Evolutionary conservation across 2,888 invertebrate species (phyloP), one percentile per base, ranked within the genome.

Genomic region (Apotomis turbidana): DNA sequence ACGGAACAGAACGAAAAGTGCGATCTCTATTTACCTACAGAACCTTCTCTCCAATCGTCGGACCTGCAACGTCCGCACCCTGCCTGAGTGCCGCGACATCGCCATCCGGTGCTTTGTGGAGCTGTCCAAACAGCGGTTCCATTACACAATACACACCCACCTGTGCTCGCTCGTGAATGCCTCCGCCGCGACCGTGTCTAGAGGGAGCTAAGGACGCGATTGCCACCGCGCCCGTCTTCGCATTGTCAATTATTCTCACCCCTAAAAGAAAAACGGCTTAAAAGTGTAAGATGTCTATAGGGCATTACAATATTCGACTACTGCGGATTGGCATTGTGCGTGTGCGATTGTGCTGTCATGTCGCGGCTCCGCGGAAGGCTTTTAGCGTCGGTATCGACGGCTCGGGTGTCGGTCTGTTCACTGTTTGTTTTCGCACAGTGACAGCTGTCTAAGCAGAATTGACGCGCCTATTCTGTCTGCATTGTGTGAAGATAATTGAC

Each of bases 71-170:
- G 67, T 52, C 52, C 54, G 68, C 52, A 12, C 57, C 41, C 49
- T 55, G 38, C 27, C 49, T 49, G 9, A 49, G 15, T 36, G 58
- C 57, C 51, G 57, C 57, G 58, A 67, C 51, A n/a, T 27, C n/a
- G 9, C 49, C 81, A 83, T 89, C 90, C 90, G 87, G 85, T 79
- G 77, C 83, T 83, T 90, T 90, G 88, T 90, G 81, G 75, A 73
- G 79, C 82, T 87, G 89, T 89, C 90, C 87, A 87, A 89, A 88
- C 86, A 88, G 78, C 85, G 82, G 83, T 83, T 83, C 84, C 84
- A 84, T 84, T 83, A 81, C 85, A 78, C 84, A 84, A 84, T 83
- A 81, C 85, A 78, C 70, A 68, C 77, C 10, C 67, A 71, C 67
- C 68, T 68, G 72, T 58, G 68, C 15, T 15, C 66, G 66, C 58